These are phyloP conservation scores for Agonopterix alstromeriana DNA, from an alignment of 2,888 invertebrate genomes.

Conservation along the genomic window DNA sequence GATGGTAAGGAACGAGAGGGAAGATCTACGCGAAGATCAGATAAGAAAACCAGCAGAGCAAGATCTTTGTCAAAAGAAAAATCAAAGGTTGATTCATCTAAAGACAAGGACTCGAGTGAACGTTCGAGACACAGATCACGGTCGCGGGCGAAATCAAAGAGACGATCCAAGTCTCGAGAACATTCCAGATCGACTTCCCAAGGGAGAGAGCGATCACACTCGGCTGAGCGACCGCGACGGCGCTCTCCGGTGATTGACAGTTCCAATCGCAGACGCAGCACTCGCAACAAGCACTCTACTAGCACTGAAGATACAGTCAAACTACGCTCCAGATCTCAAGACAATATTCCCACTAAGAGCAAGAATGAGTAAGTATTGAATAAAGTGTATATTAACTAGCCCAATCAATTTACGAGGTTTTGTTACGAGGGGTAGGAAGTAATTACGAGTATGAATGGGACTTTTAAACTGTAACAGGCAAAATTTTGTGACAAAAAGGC, in stretches of 20 bases:
- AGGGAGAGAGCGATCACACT: slow-evolving; percentile 25
- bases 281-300: slow-evolving; percentile 28
- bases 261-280: slow-evolving; percentile 17
- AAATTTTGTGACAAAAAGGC: too few relatives aligned
- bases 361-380: slow-evolving; percentile 56
- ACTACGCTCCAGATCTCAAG: slow-evolving; percentile 60
- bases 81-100: slow-evolving; percentile 28
- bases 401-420: neutral
- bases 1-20: slow-evolving; percentile 44
- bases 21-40: slow-evolving; percentile 41
- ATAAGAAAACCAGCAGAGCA: slow-evolving; percentile 36
- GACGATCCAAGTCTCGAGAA: slow-evolving; percentile 36
- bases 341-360: slow-evolving; percentile 40
- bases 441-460: too few relatives aligned
- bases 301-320: slow-evolving; percentile 44
- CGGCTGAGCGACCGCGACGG: slow-evolving; percentile 13
- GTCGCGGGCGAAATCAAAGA: slow-evolving; percentile 42
- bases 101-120: slow-evolving; percentile 47
- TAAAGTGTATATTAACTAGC: neutral
- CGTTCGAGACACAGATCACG: slow-evolving; percentile 41
- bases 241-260: slow-evolving; percentile 20
- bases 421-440: too few relatives aligned
- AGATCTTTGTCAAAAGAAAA: slow-evolving; percentile 44
- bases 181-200: slow-evolving; percentile 43
- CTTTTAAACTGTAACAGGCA: too few relatives aligned